Percentiles rank a stretch among this genome's conserved stretches.
These are phyloP conservation scores for Phymatocera aterrima DNA, from an alignment of 2,888 invertebrate species.

Conservation along the genomic window DNA sequence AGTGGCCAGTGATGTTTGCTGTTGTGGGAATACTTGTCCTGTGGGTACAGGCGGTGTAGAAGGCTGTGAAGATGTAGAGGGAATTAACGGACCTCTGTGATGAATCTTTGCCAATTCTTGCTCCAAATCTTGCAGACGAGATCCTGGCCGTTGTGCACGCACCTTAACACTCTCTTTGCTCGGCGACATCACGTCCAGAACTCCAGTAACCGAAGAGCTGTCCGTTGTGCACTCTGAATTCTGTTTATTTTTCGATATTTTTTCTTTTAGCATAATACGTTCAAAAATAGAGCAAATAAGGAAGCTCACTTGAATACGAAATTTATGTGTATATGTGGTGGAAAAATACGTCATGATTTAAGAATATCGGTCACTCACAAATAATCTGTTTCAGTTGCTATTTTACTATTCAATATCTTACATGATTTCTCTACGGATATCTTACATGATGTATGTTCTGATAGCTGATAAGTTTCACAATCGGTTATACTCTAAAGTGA, in stretches of 20 bases:
- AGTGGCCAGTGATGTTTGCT: slow-evolving; percentile 58
- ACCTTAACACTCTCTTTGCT: slow-evolving; percentile 68
- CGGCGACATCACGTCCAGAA: slow-evolving; percentile 67
- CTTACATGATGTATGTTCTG: neutral
- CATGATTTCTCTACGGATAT: neutral
- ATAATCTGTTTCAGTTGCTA: neutral
- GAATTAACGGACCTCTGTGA: slow-evolving; percentile 64
- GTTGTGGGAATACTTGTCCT: slow-evolving; percentile 54
- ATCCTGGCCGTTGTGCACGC: slow-evolving; percentile 65
- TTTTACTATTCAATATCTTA: neutral
- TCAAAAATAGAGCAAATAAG: neutral
- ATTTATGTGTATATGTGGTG: neutral
- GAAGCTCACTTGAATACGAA: neutral
- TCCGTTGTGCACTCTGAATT: slow-evolving; percentile 51
- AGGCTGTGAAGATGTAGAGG: slow-evolving; percentile 63
- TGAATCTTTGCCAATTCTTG: slow-evolving; percentile 75
- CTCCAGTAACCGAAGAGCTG: slow-evolving; percentile 48
- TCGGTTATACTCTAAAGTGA: neutral
- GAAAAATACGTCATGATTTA: neutral
- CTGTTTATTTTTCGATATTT: too few species aligned
- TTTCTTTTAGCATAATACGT: neutral
- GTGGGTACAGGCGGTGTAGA: slow-evolving; percentile 64
- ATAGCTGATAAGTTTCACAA: slow-evolving; percentile 13
- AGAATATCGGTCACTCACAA: neutral
- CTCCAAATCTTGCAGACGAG: slow-evolving; percentile 70